Percentiles rank a stretch among this genome's conserved stretches.
phyloP scores from a whole-genome alignment of 2,113 vertebrate species.

The Peromyscus californicus region DNA sequence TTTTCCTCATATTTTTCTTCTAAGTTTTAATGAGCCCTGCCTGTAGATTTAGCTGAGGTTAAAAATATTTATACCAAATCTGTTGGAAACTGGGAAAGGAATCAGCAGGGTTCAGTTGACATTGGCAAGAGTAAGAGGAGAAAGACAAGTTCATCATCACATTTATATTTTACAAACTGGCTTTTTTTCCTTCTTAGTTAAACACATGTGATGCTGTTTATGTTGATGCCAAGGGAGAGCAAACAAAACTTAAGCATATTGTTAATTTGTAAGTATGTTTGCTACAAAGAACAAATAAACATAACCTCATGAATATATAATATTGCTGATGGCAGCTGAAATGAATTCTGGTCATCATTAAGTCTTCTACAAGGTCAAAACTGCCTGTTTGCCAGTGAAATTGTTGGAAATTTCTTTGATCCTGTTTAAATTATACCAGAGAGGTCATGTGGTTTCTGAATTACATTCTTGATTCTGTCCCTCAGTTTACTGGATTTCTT shows the following conservation, averaged over 20 bases:
- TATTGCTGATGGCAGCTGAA: conserved; percentile 66
- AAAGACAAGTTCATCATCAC: background rate
- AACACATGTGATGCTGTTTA: conserved; percentile 21
- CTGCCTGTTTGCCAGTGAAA: conserved; percentile 59
- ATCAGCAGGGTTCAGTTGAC: background rate
- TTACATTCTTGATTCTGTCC: conserved; percentile 39
- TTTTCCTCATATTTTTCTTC: conserved; percentile 4
- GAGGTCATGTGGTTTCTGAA: conserved; percentile 60
- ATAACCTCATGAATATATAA: conserved; percentile 76
- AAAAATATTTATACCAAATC: conserved; percentile 24
- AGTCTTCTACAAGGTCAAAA: conserved; percentile 62
- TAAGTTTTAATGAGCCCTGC: conserved; percentile 39
- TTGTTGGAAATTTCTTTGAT: background rate
- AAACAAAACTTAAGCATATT: conserved; percentile 46
- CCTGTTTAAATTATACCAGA: conserved; percentile 50
- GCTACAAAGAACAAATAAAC: conserved; percentile 48
- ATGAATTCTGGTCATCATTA: conserved; percentile 54
- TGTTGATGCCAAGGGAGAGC: conserved; percentile 9
- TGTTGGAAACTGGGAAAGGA: background rate
- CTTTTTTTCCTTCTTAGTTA: conserved; percentile 18
- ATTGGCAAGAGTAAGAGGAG: background rate
- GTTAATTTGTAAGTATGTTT: conserved; percentile 62
- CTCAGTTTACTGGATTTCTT: conserved; percentile 55
- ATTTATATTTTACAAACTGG: conserved; percentile 44
- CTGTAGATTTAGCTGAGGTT: conserved; percentile 50